Evolutionary conservation across 2,113 vertebrate genomes (phyloP).

Genomic region (Serilophus lunatus): DNA sequence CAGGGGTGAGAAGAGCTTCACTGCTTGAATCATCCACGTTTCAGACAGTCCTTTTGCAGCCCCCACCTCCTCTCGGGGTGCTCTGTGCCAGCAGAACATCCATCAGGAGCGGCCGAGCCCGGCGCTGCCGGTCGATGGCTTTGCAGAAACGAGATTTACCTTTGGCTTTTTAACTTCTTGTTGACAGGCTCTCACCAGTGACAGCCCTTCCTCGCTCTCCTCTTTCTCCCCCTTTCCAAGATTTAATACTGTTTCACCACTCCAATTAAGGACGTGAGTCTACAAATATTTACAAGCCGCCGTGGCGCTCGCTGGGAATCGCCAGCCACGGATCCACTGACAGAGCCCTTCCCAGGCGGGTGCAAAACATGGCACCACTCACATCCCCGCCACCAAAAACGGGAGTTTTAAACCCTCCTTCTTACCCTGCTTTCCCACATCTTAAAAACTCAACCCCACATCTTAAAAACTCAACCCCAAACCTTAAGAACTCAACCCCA

Average conservation of each 20-base stretch:
- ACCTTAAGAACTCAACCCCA: not conserved
- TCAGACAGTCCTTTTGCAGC: not conserved
- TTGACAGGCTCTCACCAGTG: not conserved
- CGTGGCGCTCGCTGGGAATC: fast-evolving
- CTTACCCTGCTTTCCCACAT: not conserved
- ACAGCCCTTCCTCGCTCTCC: not conserved
- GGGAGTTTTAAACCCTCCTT: not conserved
- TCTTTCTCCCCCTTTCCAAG: not conserved
- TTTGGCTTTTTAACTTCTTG: not conserved
- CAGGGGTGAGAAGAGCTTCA: not conserved
- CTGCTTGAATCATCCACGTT: not conserved
- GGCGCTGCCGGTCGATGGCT: not conserved
- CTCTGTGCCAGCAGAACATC: not conserved
- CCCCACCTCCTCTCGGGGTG: not conserved
- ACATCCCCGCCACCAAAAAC: not conserved
- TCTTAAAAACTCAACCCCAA: not conserved
- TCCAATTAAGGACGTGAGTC: not conserved
- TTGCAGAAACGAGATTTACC: not conserved
- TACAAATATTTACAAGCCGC: not conserved
- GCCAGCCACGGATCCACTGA: not conserved
- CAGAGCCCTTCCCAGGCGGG: not conserved
- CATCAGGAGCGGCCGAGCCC: not conserved
- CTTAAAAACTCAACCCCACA: not conserved
- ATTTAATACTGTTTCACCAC: not conserved
- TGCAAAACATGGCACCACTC: not conserved